A percentile compares a stretch with the other conserved stretches of the same genome.
Evolutionary conservation across 2,888 invertebrate species (phyloP).

Genomic region (Branchinecta sandiegonensis): DNA sequence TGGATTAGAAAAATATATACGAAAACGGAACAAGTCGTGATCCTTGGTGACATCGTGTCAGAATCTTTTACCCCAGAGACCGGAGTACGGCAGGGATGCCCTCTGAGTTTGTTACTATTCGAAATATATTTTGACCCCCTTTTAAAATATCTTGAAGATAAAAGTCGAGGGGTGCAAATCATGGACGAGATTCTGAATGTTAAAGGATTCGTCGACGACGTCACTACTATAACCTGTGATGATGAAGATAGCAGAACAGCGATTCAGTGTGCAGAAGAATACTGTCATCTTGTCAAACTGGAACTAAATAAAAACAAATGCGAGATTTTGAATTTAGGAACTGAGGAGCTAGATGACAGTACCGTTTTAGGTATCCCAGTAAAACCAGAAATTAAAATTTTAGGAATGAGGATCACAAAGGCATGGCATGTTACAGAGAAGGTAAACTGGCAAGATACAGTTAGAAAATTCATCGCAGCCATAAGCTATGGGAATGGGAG

Average conservation of each 20-base stretch:
- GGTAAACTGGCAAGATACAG: background rate
- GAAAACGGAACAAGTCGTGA: too few relatives aligned
- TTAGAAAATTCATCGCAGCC: background rate
- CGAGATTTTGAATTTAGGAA: background rate
- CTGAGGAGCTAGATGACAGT: background rate
- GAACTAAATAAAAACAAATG: background rate
- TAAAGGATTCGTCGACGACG: constrained; percentile 10
- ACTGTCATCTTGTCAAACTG: constrained; percentile 8
- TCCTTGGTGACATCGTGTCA: too few relatives aligned
- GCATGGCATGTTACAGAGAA: background rate
- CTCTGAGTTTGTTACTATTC: background rate
- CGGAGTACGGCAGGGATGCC: constrained; percentile 7
- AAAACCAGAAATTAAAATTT: background rate
- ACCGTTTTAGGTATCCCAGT: background rate
- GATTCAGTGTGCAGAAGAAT: background rate
- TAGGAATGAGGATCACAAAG: background rate
- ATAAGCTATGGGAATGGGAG: background rate
- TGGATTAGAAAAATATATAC: background rate
- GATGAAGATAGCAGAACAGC: background rate
- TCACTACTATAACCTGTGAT: background rate
- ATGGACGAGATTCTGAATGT: background rate
- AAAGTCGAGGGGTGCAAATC: background rate
- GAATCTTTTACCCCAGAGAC: background rate
- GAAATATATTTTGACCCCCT: constrained; percentile 7
- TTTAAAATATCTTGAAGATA: background rate